Evolutionary conservation across 2,113 vertebrate genomes (phyloP).

Genomic region (Harpagus bidentatus): DNA sequence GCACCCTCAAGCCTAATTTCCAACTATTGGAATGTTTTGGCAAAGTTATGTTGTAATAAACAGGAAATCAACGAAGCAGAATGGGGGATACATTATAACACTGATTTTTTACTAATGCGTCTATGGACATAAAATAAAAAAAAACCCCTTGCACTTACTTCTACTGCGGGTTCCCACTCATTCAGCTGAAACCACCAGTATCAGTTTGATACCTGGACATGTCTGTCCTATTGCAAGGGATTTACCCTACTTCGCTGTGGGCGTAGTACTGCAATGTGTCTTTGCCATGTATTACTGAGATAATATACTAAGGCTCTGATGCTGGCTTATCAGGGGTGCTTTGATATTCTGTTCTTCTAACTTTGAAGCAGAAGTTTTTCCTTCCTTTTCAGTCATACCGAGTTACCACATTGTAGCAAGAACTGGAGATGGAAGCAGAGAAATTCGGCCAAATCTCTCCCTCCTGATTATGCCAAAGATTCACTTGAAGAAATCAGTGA

Average conservation of each 20-base stretch:
- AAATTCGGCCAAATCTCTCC: neutral
- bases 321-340: neutral
- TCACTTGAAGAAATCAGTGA: neutral
- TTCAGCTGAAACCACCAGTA: neutral
- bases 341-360: neutral
- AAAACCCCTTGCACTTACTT: neutral
- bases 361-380: neutral
- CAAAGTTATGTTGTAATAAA: neutral
- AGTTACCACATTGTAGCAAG: neutral
- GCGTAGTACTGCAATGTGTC: neutral
- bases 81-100: rapidly evolving
- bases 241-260: neutral
- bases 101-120: neutral
- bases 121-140: neutral
- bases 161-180: neutral
- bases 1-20: neutral
- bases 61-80: neutral
- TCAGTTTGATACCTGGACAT: neutral
- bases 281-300: neutral
- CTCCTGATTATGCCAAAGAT: neutral
- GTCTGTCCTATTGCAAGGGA: neutral
- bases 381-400: neutral
- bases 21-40: neutral
- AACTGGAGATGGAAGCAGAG: neutral
- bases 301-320: neutral